Base-by-base conservation (phyloP, 2,113 vertebrate genomes). In the Toxotes chatareus region DNA sequence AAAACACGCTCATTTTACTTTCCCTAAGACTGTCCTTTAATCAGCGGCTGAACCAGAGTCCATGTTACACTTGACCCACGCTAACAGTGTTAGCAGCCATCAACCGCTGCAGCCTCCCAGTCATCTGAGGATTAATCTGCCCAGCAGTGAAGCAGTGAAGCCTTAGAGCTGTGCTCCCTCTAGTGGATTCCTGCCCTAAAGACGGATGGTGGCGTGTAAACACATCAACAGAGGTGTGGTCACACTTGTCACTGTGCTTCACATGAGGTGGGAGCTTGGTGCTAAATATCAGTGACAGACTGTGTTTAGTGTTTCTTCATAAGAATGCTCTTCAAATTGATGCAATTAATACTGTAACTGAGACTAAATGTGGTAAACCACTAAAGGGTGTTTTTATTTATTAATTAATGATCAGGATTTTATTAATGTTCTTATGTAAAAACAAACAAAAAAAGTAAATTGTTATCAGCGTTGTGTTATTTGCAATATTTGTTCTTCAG, bases 141-240 rank as follows among this genome's bases (percentile, higher is more conserved):
- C 55, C 53, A n/a, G n/a, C n/a, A n/a, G n/a, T n/a, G n/a, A n/a
- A 47, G 31, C n/a, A 55, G 44, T 7, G 1, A 70, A 82, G 85
- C 56, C 85, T 79, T 80, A 79, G 88, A 88, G 75, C 73, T 68
- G 82, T 87, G 88, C 93, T 79, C 94, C 93, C 93, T 89, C 94
- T 95, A 89, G 93, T 94, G 93, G 93, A 75, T 74, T 36, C 8
- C 32, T 42, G 51, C 74, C 68, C 79, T 77, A n/a, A 70, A 86
- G 83, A 72, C 73, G 6, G 17, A 59, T 68, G 11, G 16, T 44
- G 62, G 16, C 47, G 38, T 36, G 70, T 14, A 47, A 76, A 74
- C 49, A 57, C 62, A 69, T 5, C 13, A 42, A 64, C 53, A 62
- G 70, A 61, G 68, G 63, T 73, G 63, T 1, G 51, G 55, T 57